A percentile compares a stretch with the other conserved stretches of the same genome.
These are phyloP conservation scores for Synergus itoensis DNA, from an alignment of 2,888 invertebrate species.

Conservation along the genomic window DNA sequence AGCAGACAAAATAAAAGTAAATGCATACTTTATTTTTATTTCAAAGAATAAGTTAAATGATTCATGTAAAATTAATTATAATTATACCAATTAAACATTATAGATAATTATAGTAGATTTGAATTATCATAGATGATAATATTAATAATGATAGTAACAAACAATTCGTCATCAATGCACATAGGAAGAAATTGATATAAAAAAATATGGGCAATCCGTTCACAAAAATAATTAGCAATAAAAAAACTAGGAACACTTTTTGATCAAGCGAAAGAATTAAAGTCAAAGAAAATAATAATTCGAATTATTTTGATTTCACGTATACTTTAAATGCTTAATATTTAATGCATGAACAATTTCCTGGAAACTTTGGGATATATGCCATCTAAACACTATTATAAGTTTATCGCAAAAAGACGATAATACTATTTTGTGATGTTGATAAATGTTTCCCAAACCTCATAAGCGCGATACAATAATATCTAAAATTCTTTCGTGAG, in stretches of 20 bases:
- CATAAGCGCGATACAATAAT: slow-evolving; percentile 7
- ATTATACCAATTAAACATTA: no score
- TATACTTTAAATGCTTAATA: background rate
- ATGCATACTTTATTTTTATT: background rate
- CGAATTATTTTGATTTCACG: background rate
- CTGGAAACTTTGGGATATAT: background rate
- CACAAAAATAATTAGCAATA: background rate
- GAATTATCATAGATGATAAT: background rate
- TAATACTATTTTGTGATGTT: background rate
- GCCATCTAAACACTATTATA: background rate
- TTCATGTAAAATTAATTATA: background rate
- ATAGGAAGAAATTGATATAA: slow-evolving; percentile 3
- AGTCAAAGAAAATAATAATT: background rate
- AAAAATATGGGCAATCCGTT: background rate
- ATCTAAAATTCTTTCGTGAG: background rate
- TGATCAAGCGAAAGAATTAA: background rate
- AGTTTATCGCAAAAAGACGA: background rate
- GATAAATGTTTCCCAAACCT: slow-evolving; percentile 1
- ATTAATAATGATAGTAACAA: slow-evolving; percentile 9
- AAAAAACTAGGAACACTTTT: background rate
- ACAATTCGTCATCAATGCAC: slow-evolving; percentile 27
- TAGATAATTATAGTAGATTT: background rate
- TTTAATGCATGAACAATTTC: background rate
- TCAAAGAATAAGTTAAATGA: slow-evolving; percentile 16
- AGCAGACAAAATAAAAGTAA: background rate